Conservation (phyloP, 35 echinoderm and acorn worm species). For the Apostichopus parvimensis region DNA sequence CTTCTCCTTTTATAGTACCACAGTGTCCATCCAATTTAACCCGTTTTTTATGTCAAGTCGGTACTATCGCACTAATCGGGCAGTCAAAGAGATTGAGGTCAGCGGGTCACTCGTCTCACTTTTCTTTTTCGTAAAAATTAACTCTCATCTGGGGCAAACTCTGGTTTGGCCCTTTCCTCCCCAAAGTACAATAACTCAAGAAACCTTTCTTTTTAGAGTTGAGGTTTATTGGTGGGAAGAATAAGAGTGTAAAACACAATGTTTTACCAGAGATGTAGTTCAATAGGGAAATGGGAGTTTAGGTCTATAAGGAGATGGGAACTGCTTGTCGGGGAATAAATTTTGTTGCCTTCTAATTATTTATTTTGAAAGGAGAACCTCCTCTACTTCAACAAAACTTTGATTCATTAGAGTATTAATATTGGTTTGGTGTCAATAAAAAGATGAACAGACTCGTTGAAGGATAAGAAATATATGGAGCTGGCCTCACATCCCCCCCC, state of each 20-base stretch:
- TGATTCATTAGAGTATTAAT: slow-evolving; percentile 28
- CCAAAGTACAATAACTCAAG: slow-evolving; percentile 24
- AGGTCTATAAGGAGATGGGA: background rate
- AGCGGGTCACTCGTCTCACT: background rate
- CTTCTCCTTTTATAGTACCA: background rate
- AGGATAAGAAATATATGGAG: slow-evolving; percentile 15
- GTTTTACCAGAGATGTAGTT: slow-evolving; percentile 5
- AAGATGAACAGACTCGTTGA: slow-evolving; percentile 24
- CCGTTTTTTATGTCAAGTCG: background rate
- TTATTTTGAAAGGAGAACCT: slow-evolving; percentile 36
- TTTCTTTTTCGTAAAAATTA: background rate
- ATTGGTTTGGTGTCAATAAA: slow-evolving; percentile 45
- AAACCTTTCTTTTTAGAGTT: background rate
- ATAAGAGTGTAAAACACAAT: slow-evolving; percentile 29
- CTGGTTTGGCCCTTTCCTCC: slow-evolving; percentile 30
- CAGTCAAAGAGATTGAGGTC: slow-evolving; percentile 40
- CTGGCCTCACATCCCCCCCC: too few relatives aligned
- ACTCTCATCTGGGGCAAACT: slow-evolving; percentile 9
- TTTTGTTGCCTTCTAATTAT: slow-evolving; percentile 11
- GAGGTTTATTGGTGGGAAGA: slow-evolving; percentile 2
- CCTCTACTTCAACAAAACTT: background rate
- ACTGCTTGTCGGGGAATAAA: slow-evolving; percentile 2
- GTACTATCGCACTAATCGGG: background rate
- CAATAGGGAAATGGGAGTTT: background rate
- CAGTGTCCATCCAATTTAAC: slow-evolving; percentile 9